These are phyloP conservation scores for Rhabdomys pumilio DNA, from an alignment of 2,797 vertebrate genomes.

Conservation along the genomic window DNA sequence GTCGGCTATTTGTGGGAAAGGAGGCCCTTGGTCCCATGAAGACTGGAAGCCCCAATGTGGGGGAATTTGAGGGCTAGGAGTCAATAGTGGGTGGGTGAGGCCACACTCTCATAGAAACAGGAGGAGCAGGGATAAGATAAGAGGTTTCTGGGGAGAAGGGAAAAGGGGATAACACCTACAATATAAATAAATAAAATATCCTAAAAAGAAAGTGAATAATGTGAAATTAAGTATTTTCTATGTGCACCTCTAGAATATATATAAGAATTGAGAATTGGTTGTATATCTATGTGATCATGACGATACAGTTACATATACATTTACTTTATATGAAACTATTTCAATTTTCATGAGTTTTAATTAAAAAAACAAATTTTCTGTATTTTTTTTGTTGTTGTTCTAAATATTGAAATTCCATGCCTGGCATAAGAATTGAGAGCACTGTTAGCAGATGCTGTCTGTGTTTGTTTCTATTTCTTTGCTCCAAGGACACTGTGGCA, in stretches of 20 bases:
- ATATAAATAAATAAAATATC: too few species aligned
- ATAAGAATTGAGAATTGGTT: constrained; percentile 20
- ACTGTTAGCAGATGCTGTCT: not conserved
- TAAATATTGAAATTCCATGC: not conserved
- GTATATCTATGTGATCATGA: not conserved
- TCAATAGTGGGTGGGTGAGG: too few species aligned
- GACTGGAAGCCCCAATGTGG: too few species aligned
- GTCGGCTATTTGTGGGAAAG: too few species aligned
- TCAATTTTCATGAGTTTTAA: constrained; percentile 33
- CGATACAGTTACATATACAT: not conserved
- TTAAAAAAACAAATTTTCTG: constrained; percentile 40
- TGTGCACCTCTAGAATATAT: not conserved
- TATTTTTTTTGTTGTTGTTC: not conserved
- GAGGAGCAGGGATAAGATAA: too few species aligned
- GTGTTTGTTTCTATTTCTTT: constrained; percentile 47
- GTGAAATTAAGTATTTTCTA: constrained; percentile 24
- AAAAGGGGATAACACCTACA: too few species aligned
- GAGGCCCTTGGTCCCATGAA: too few species aligned
- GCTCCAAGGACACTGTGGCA: not conserved
- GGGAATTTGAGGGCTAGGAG: too few species aligned
- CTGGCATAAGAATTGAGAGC: not conserved
- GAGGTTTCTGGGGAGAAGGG: too few species aligned
- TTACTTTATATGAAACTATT: constrained; percentile 4
- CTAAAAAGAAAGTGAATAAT: not conserved
- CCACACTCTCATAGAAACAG: too few species aligned